Evolutionary conservation across 2,888 invertebrate species (phyloP), one percentile per base, ranked within the genome.

Genomic region (Chymomyza amoena): DNA sequence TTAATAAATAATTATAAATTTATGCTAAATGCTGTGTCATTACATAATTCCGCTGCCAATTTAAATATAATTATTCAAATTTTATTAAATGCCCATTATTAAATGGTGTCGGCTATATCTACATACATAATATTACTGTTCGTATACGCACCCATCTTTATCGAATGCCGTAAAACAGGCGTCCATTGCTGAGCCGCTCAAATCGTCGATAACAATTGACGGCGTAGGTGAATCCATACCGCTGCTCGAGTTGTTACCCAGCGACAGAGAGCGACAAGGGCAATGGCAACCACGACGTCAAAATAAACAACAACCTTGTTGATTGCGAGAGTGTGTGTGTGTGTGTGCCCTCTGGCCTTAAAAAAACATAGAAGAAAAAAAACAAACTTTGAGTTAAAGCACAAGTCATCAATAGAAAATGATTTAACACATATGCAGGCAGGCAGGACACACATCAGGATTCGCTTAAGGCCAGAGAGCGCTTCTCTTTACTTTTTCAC

Each of bases 141-240:
- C 62, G 28, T 63, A 59, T 66, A 93, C 95, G 93, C 93, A 96
- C 95, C 96, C 95, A 92, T 97, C 96, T 92, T 96, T 96, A 92
- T 97, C 97, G 92, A 97, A 97, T 80, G 97, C 96, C 88, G 95
- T 95, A 92, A 97, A 97, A 92, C 97, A 97, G 90, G 96, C 97
- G 93, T 97, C 97, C 97, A 97, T 97, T 91, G 94, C 94, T 92
- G 92, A 91, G 90, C 93, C 93, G 92, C 93, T 93, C 85, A 92
- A 92, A 91, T 93, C 93, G 89, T 93, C 93, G 89, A 90, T 83
- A 83, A 89, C 91, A 84, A 91, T 91, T 91, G 90, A 81, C 87
- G 91, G 90, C 86, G 90, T 90, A 84, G 91, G 90, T 84, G 91
- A 91, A 81, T 91, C 91, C 91, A 91, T 91, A 77, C 39, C 13